phyloP scores from a whole-genome alignment of 2,113 vertebrate species.

The Pipa parva region DNA sequence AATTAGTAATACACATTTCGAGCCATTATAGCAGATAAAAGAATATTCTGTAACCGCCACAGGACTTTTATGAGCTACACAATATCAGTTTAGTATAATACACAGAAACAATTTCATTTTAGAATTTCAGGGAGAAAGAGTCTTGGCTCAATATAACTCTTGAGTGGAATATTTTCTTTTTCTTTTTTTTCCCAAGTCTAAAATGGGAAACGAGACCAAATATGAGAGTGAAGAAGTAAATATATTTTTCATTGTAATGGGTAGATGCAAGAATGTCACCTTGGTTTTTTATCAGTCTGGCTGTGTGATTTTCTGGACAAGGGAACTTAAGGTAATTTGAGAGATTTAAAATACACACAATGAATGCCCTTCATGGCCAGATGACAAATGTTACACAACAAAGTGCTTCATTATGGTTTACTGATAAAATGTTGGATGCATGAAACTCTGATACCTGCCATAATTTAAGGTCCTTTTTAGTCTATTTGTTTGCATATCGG shows the following conservation, averaged over 20 bases:
- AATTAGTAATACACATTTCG: slow-evolving; percentile 5
- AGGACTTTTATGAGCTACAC: slow-evolving; percentile 39
- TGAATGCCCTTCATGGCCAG: background rate
- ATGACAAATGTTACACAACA: background rate
- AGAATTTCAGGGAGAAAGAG: slow-evolving; percentile 19
- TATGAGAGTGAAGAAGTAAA: slow-evolving; percentile 30
- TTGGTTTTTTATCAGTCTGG: slow-evolving; percentile 10
- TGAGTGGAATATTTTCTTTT: slow-evolving; percentile 25
- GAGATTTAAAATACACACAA: slow-evolving; percentile 4
- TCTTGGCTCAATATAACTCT: slow-evolving; percentile 24
- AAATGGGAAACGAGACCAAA: slow-evolving; percentile 36
- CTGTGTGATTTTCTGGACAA: slow-evolving; percentile 9
- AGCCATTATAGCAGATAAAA: slow-evolving; percentile 31
- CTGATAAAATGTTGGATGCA: background rate
- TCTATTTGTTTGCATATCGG: too few species aligned
- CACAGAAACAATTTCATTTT: slow-evolving; percentile 40
- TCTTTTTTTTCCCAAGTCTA: slow-evolving; percentile 33
- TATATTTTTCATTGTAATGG: slow-evolving; percentile 38
- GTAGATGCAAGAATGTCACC: slow-evolving; percentile 24
- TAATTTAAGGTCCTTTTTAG: background rate
- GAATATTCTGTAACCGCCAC: slow-evolving; percentile 26
- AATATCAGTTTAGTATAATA: slow-evolving; percentile 41
- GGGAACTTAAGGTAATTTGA: background rate
- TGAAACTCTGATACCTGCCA: background rate
- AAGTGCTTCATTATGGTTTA: background rate